Conservation (phyloP, 2,888 invertebrate genomes). For the Spilarctia lutea region DNA sequence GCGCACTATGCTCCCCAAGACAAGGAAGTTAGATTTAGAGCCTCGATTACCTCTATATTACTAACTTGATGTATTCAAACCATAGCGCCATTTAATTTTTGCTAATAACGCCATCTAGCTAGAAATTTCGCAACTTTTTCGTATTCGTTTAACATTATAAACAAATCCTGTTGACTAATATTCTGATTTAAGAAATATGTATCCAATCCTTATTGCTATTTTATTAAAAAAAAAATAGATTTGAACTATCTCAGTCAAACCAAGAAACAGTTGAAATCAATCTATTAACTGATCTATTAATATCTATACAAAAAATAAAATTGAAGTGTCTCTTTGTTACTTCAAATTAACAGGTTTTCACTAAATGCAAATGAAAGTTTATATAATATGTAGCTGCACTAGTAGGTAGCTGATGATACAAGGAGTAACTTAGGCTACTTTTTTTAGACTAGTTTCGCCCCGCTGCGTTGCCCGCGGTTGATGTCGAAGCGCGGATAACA, state of each 20-base stretch:
- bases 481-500: too few species aligned
- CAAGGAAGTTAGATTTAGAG: conserved; percentile 87
- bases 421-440: too few species aligned
- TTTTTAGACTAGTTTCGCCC: too few species aligned
- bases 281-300: too few species aligned
- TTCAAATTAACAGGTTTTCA: too few species aligned
- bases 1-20: conserved; percentile 95
- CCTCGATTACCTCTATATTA: conserved; percentile 51
- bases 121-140: neutral
- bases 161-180: neutral
- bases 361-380: too few species aligned
- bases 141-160: neutral
- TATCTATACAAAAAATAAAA: too few species aligned
- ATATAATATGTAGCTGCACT: too few species aligned
- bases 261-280: too few species aligned
- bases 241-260: neutral
- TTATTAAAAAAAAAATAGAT: neutral
- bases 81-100: conserved; percentile 63
- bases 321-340: too few species aligned
- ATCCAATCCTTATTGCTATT: neutral
- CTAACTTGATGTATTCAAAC: conserved; percentile 32
- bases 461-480: too few species aligned
- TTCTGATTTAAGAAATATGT: neutral
- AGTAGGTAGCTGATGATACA: too few species aligned
- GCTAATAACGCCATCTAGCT: conserved; percentile 71